Evolutionary conservation across 64 coral and sea anemone species (phyloP).

Genomic region (Stichodactyla mertensii): DNA sequence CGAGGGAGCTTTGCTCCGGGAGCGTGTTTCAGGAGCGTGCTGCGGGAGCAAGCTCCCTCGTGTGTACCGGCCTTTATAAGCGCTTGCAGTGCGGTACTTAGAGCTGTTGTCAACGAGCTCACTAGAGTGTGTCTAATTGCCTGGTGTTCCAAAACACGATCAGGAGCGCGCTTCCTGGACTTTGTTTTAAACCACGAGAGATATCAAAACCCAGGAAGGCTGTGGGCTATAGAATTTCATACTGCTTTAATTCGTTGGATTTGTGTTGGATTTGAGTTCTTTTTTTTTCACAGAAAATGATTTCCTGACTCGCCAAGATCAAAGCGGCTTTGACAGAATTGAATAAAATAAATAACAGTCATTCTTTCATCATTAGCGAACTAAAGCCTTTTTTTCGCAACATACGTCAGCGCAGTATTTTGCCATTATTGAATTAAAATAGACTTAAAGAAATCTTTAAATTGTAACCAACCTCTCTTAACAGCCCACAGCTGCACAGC

Average conservation of each 20-base stretch:
- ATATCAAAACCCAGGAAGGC: background rate
- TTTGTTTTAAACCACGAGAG: background rate
- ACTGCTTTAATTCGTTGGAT: background rate
- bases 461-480: background rate
- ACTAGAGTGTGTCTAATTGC: background rate
- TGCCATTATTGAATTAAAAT: background rate
- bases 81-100: background rate
- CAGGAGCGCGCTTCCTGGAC: background rate
- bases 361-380: background rate
- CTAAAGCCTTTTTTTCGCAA: background rate
- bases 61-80: too few relatives aligned
- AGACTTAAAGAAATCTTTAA: background rate
- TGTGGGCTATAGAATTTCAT: background rate
- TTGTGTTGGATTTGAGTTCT: background rate
- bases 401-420: background rate
- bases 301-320: conserved; percentile 7
- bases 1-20: too few relatives aligned
- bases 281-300: background rate
- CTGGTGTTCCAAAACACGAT: background rate
- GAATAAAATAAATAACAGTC: conserved; percentile 3
- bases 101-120: background rate
- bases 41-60: too few relatives aligned
- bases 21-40: too few relatives aligned
- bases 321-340: background rate
- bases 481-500: background rate